A percentile compares a stretch with the other conserved stretches of the same genome.
Conservation (phyloP, 2,888 invertebrate species). For the Drosophila percnosoma region DNA sequence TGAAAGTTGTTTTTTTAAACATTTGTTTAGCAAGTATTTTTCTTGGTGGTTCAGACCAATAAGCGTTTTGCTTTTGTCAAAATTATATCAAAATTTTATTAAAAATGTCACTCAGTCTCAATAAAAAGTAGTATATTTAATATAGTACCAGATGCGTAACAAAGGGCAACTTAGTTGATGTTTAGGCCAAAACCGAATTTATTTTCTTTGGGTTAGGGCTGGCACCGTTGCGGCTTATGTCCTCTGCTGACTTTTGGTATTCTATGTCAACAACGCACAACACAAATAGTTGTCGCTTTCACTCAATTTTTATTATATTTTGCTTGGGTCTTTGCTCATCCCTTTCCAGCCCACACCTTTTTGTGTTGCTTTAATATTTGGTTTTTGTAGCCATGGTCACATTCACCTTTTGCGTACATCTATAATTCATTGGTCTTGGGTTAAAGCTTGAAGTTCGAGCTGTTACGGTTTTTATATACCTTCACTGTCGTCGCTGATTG, state of each 20-base stretch:
- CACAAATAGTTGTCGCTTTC: constrained; percentile 38
- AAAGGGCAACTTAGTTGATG: constrained; percentile 29
- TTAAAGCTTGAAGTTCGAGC: constrained; percentile 66
- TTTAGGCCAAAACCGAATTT: constrained; percentile 43
- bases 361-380: constrained; percentile 1
- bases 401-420: constrained; percentile 2
- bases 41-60: neutral
- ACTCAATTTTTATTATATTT: constrained; percentile 21
- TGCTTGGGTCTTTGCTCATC: constrained; percentile 3
- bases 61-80: neutral
- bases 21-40: neutral
- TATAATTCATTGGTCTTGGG: constrained; percentile 39
- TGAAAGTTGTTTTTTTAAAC: neutral
- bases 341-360: neutral
- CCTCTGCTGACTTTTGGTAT: constrained; percentile 40
- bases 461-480: constrained; percentile 50
- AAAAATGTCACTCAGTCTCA: neutral
- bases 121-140: neutral
- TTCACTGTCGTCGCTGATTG: constrained; percentile 59
- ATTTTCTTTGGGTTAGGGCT: constrained; percentile 35
- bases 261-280: constrained; percentile 43
- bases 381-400: constrained; percentile 4
- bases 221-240: constrained; percentile 26
- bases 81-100: neutral
- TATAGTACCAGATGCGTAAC: constrained; percentile 18